A percentile compares a stretch with the other conserved stretches of the same genome.
phyloP scores from a whole-genome alignment of 2,797 vertebrate species.

The Microctenopoma steveboyesi region DNA sequence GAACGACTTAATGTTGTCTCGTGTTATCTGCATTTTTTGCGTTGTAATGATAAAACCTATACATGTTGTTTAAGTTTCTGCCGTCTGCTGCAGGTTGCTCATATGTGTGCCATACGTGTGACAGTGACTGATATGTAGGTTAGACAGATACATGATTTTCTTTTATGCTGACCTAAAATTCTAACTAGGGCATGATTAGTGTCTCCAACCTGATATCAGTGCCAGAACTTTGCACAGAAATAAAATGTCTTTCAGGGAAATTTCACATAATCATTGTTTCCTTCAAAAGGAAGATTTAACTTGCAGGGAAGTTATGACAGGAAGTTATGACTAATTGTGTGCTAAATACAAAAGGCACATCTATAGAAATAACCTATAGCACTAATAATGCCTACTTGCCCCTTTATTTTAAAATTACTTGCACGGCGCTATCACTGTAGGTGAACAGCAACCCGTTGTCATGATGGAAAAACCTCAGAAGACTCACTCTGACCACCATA shows the following conservation, averaged over 20 bases:
- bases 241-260: not conserved
- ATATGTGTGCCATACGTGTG: not conserved
- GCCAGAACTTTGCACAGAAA: not conserved
- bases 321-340: too few species aligned
- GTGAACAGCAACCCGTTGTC: too few species aligned
- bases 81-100: not conserved
- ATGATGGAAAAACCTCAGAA: too few species aligned
- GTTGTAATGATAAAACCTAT: not conserved
- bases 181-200: conserved; percentile 27
- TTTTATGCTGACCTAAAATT: conserved; percentile 26
- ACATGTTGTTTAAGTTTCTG: not conserved
- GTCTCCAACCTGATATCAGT: not conserved
- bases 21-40: too few species aligned
- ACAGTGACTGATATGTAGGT: conserved; percentile 27
- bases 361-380: too few species aligned
- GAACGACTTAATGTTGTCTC: not conserved
- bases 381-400: too few species aligned
- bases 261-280: not conserved
- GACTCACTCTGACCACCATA: too few species aligned
- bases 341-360: too few species aligned
- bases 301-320: too few species aligned
- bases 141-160: not conserved
- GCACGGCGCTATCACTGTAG: too few species aligned
- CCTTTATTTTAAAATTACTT: too few species aligned
- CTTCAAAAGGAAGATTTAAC: not conserved